Evolutionary conservation across 2,888 invertebrate species (phyloP).

Genomic region (Brachyptera risi): DNA sequence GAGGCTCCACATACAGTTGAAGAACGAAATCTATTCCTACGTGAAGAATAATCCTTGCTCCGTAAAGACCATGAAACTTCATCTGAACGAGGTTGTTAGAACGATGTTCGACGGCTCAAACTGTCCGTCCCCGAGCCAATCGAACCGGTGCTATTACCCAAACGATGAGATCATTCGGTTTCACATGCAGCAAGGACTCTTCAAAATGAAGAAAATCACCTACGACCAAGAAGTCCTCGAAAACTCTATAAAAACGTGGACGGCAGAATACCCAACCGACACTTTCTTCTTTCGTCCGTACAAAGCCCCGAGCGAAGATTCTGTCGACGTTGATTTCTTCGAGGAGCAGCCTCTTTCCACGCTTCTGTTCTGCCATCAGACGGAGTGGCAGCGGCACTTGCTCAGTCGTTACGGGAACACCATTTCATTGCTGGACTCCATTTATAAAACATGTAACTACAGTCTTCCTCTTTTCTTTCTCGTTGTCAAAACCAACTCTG

Average conservation of each 20-base stretch:
- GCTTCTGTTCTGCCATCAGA: constrained; percentile 20
- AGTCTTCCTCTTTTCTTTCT: constrained; percentile 11
- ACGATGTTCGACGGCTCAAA: background rate
- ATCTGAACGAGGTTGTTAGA: background rate
- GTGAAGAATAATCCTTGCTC: background rate
- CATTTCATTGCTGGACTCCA: constrained; percentile 9
- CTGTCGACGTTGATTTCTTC: background rate
- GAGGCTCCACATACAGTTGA: background rate
- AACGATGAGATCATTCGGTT: background rate
- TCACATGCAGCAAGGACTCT: background rate
- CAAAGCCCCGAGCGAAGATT: background rate
- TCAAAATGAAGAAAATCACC: background rate
- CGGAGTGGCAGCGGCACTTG: constrained; percentile 16
- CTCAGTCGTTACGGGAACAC: constrained; percentile 10
- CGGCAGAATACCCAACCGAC: background rate
- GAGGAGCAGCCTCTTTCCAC: background rate
- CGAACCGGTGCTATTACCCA: background rate
- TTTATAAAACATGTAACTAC: constrained; percentile 18
- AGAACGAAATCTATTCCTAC: background rate
- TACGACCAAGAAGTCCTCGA: background rate
- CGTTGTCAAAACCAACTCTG: constrained; percentile 17
- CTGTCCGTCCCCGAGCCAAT: background rate
- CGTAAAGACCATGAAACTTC: background rate
- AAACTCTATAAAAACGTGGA: background rate
- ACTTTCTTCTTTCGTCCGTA: background rate